Evolutionary conservation across 2,113 vertebrate species (phyloP).

Genomic region (human (Homo sapiens)): GRCh38 chr14:45629501-45630000

Average conservation of each 20-base stretch:
- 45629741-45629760: background rate
- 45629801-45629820: constrained; percentile 14
- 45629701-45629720: background rate
- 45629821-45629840: background rate
- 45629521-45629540: background rate
- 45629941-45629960: background rate
- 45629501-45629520: background rate
- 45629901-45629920: background rate
- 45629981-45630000: background rate
- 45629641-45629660: background rate
- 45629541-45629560: background rate
- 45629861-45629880: background rate
- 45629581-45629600: background rate
- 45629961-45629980: background rate
- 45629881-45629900: background rate
- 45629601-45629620: background rate
- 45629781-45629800: background rate
- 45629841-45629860: background rate
- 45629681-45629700: background rate
- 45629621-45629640: background rate
- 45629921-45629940: background rate
- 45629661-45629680: background rate
- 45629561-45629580: background rate
- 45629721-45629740: background rate
- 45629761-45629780: background rate